These are phyloP conservation scores for Drosophila insularis DNA, from an alignment of 1,140 invertebrate genomes.

Conservation along the genomic window DNA sequence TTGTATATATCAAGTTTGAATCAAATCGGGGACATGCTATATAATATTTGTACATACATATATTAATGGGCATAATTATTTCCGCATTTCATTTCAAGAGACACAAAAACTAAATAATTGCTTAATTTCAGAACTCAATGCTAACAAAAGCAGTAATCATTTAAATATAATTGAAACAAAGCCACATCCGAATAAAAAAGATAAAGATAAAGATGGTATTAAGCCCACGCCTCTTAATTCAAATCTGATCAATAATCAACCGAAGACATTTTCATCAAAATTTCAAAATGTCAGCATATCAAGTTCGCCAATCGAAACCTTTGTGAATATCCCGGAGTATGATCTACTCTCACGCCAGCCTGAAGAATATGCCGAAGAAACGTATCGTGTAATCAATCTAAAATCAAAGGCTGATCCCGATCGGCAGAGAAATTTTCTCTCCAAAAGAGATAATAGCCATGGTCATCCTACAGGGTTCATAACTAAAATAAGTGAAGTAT, in stretches of 20 bases:
- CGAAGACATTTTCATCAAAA: constrained; percentile 34
- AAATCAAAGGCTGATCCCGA: constrained; percentile 73
- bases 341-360: constrained; percentile 92
- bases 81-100: too few species aligned
- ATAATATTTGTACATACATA: too few species aligned
- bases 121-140: constrained; percentile 30
- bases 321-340: constrained; percentile 87
- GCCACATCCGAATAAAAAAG: constrained; percentile 39
- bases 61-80: too few species aligned
- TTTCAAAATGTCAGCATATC: constrained; percentile 27
- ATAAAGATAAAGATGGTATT: constrained; percentile 52
- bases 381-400: constrained; percentile 86
- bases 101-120: not conserved
- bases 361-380: constrained; percentile 90
- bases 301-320: constrained; percentile 58
- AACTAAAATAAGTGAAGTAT: constrained; percentile 43
- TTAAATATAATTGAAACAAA: constrained; percentile 69
- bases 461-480: constrained; percentile 33
- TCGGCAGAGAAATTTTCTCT: constrained; percentile 37
- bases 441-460: constrained; percentile 67
- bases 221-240: constrained; percentile 56
- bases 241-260: constrained; percentile 31
- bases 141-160: constrained; percentile 39
- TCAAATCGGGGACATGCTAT: too few species aligned
- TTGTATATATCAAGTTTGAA: not conserved